Conservation (phyloP, 2,888 invertebrate genomes). For the Lasioglossum malachurum region DNA sequence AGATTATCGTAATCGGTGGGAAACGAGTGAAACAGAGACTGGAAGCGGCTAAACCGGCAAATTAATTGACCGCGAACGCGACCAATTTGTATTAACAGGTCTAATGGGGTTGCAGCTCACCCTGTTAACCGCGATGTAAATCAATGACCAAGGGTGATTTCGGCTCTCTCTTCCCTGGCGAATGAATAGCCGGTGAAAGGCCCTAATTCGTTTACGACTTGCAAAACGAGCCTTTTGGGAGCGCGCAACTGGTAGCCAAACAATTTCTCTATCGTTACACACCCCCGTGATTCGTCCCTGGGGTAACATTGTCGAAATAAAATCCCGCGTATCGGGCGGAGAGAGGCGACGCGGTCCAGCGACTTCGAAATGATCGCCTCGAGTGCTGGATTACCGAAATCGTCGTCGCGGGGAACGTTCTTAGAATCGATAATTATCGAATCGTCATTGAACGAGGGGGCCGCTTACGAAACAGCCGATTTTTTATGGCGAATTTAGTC, state of each 20-base stretch:
- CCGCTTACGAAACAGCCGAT: conserved; percentile 36
- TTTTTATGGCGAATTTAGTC: conserved; percentile 44
- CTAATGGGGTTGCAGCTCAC: conserved; percentile 13
- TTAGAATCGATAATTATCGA: conserved; percentile 38
- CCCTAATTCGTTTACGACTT: conserved; percentile 76
- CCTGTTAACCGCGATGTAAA: conserved; percentile 67
- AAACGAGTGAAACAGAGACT: conserved; percentile 8
- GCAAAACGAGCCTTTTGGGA: conserved; percentile 81
- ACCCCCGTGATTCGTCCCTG: conserved; percentile 62
- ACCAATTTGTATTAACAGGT: conserved; percentile 40
- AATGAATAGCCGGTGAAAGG: conserved; percentile 51
- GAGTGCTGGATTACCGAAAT: neutral
- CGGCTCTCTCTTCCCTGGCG: conserved; percentile 53
- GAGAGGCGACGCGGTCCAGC: conserved; percentile 18
- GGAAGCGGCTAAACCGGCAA: conserved; percentile 15
- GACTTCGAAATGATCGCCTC: conserved; percentile 1
- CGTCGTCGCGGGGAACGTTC: neutral
- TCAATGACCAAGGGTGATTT: conserved; percentile 68
- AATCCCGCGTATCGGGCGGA: conserved; percentile 53
- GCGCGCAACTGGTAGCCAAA: conserved; percentile 83
- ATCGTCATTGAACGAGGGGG: neutral
- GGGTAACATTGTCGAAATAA: conserved; percentile 63
- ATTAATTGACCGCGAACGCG: conserved; percentile 33
- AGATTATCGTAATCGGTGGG: neutral
- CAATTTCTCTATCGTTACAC: conserved; percentile 71